Evolutionary conservation across 1,140 invertebrate species (phyloP).

Genomic region (Bombyx mori): DNA sequence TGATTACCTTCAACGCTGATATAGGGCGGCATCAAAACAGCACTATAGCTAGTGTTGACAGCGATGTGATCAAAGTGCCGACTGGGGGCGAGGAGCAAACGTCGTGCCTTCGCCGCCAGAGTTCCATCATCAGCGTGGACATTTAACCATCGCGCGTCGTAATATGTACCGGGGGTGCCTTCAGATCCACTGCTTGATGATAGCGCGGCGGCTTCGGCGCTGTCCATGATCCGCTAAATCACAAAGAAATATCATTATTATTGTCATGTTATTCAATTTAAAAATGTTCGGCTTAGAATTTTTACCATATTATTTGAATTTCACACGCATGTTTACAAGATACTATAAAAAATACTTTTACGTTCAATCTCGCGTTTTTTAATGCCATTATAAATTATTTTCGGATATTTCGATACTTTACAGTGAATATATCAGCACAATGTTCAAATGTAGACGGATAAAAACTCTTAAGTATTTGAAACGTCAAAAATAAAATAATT

Average conservation of each 20-base stretch:
- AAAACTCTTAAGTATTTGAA: too few relatives aligned
- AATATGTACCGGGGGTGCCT: conserved; percentile 72
- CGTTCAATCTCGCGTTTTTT: too few relatives aligned
- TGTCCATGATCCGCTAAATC: conserved; percentile 86
- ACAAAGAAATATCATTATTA: background rate
- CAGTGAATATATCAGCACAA: too few relatives aligned
- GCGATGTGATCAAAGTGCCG: conserved; percentile 85
- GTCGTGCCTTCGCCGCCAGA: conserved; percentile 75
- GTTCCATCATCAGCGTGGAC: conserved; percentile 80
- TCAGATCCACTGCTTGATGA: conserved; percentile 71
- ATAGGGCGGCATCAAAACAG: conserved; percentile 90
- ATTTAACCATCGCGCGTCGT: conserved; percentile 81
- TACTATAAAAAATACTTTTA: too few relatives aligned
- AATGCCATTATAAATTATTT: too few relatives aligned
- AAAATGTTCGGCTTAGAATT: too few relatives aligned
- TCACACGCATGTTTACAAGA: too few relatives aligned
- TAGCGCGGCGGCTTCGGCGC: conserved; percentile 86
- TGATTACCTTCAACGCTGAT: conserved; percentile 82
- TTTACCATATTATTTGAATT: too few relatives aligned
- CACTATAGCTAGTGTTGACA: conserved; percentile 89
- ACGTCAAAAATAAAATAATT: too few relatives aligned
- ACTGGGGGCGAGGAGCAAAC: conserved; percentile 78
- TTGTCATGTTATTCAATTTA: too few relatives aligned
- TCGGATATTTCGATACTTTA: too few relatives aligned
- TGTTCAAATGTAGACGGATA: too few relatives aligned